A percentile compares a stretch with the other conserved stretches of the same genome.
phyloP scores from a whole-genome alignment of 2,797 vertebrate species.

The Pseudomugil gertrudae region DNA sequence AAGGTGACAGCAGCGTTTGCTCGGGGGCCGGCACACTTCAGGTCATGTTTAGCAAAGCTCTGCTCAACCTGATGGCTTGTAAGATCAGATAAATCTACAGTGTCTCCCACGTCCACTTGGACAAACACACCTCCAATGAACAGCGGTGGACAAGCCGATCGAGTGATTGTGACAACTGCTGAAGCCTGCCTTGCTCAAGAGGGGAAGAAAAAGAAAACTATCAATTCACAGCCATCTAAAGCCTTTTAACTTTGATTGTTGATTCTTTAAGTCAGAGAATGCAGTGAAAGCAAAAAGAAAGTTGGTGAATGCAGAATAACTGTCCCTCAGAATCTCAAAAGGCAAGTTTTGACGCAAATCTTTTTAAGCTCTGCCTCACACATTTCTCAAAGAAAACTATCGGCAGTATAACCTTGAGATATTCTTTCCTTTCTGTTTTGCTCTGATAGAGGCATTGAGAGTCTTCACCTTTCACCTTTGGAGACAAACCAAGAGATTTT shows the following conservation, averaged over 20 bases:
- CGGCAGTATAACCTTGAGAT: slow-evolving; percentile 73
- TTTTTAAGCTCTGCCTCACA: slow-evolving; percentile 60
- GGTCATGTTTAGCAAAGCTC: slow-evolving; percentile 85
- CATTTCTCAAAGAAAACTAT: slow-evolving; percentile 59
- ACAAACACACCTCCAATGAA: slow-evolving; percentile 78
- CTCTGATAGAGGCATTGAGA: slow-evolving; percentile 73
- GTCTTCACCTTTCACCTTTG: slow-evolving; percentile 70
- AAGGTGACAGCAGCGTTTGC: slow-evolving; percentile 85
- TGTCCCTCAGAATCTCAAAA: slow-evolving; percentile 62
- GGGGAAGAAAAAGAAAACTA: slow-evolving; percentile 1
- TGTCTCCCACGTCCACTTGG: slow-evolving; percentile 75
- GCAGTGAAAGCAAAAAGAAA: slow-evolving; percentile 40
- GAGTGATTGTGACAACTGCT: slow-evolving; percentile 56
- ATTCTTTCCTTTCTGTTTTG: slow-evolving; percentile 67
- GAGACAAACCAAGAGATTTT: slow-evolving; percentile 66
- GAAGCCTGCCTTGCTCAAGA: slow-evolving; percentile 29
- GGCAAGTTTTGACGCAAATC: slow-evolving; percentile 58
- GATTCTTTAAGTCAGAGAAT: slow-evolving; percentile 30
- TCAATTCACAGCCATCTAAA: slow-evolving; percentile 35
- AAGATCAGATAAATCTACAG: slow-evolving; percentile 85
- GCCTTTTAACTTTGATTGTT: slow-evolving; percentile 43
- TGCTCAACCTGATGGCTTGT: slow-evolving; percentile 86
- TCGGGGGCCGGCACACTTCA: slow-evolving; percentile 85
- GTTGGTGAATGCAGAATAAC: slow-evolving; percentile 52
- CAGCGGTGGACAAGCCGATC: slow-evolving; percentile 47